Conservation (phyloP, 2,113 vertebrate genomes). For the Microcebus tavaratra region DNA sequence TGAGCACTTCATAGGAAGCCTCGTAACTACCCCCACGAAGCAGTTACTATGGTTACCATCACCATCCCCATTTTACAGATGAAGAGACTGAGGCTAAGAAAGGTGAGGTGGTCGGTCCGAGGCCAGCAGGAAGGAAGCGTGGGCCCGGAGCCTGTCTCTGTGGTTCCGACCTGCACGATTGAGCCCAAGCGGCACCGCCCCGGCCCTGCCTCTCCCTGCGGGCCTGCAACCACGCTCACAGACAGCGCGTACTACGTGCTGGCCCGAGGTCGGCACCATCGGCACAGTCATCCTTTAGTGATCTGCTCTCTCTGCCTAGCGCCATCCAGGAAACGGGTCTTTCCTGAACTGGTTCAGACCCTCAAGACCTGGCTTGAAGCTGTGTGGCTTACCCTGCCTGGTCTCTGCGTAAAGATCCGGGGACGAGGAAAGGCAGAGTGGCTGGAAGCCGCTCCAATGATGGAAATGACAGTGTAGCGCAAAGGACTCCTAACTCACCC, state of each 20-base stretch:
- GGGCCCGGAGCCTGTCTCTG: neutral
- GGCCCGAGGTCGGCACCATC: fast-evolving
- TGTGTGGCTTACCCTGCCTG: neutral
- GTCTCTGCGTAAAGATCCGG: neutral
- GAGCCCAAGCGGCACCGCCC: fast-evolving
- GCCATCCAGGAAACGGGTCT: neutral
- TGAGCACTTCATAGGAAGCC: neutral
- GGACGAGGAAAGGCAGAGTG: neutral
- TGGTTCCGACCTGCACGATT: neutral
- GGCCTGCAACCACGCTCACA: neutral
- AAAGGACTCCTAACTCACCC: neutral
- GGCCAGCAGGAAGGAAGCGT: neutral
- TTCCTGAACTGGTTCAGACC: neutral
- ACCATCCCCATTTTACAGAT: neutral
- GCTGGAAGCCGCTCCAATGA: neutral
- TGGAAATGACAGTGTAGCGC: neutral
- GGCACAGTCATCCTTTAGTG: fast-evolving
- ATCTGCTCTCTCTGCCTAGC: neutral
- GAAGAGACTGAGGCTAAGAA: neutral
- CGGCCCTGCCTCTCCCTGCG: neutral
- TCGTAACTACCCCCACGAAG: neutral
- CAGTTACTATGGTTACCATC: neutral
- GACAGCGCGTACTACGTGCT: neutral
- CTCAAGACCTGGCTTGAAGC: neutral
- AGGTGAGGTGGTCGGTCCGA: neutral